Conservation (phyloP, 2,888 invertebrate genomes). For the Drosophila peninsularis region DNA sequence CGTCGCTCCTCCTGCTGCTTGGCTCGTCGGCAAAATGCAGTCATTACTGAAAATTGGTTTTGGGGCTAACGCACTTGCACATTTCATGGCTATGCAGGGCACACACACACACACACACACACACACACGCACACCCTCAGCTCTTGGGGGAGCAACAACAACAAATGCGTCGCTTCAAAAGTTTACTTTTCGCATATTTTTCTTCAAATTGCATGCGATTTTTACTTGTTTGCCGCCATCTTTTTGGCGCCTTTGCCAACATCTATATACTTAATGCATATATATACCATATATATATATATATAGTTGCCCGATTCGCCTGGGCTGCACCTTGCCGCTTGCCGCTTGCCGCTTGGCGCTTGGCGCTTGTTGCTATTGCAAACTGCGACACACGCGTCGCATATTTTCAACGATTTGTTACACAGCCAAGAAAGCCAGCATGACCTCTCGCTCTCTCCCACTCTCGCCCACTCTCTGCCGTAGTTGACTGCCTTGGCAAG, state of each 20-base stretch:
- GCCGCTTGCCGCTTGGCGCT: slow-evolving; percentile 43
- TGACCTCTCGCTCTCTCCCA: slow-evolving; percentile 1
- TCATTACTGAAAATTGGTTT: slow-evolving; percentile 84
- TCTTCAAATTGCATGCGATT: slow-evolving; percentile 79
- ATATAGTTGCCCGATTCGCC: slow-evolving; percentile 7
- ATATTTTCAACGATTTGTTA: slow-evolving; percentile 74
- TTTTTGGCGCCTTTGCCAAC: slow-evolving; percentile 67
- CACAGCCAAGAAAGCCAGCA: slow-evolving; percentile 26
- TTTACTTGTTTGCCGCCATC: slow-evolving; percentile 76
- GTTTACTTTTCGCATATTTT: slow-evolving; percentile 79
- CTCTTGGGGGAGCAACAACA: slow-evolving; percentile 30
- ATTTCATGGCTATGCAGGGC: slow-evolving; percentile 77
- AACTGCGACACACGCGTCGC: slow-evolving; percentile 68
- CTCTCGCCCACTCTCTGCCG: too few relatives aligned
- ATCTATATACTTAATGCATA: slow-evolving; percentile 18
- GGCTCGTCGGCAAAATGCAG: slow-evolving; percentile 75
- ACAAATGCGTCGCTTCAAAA: slow-evolving; percentile 79
- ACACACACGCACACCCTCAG: slow-evolving; percentile 19
- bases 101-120: slow-evolving; percentile 26
- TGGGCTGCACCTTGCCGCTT: too few relatives aligned
- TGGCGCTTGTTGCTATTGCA: slow-evolving; percentile 54
- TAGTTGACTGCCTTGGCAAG: slow-evolving; percentile 2
- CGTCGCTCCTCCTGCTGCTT: background rate
- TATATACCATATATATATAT: background rate
- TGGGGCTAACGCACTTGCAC: slow-evolving; percentile 80